Evolutionary conservation across 2,113 vertebrate genomes (phyloP).

Genomic region (Cnemophilus loriae): DNA sequence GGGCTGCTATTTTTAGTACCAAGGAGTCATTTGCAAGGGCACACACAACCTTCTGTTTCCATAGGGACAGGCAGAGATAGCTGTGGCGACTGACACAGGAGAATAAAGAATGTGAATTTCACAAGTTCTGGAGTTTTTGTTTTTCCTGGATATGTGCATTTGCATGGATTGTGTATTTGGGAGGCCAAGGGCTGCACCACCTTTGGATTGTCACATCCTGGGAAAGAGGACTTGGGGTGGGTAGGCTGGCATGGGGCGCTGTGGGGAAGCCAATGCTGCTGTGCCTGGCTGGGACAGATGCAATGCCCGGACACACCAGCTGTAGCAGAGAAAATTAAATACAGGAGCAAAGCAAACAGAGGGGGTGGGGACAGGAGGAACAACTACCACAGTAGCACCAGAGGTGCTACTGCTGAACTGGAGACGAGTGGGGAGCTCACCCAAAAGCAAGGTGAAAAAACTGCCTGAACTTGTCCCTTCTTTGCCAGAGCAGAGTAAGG

Average conservation of each 20-base stretch:
- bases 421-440: neutral
- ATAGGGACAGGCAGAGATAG: neutral
- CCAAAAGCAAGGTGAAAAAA: neutral
- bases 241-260: fast-evolving
- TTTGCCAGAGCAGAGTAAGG: neutral
- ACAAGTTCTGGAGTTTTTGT: neutral
- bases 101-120: constrained; percentile 14
- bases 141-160: neutral
- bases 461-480: neutral
- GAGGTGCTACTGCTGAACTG: neutral
- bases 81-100: neutral
- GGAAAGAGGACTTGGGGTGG: neutral
- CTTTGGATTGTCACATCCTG: neutral
- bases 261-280: neutral
- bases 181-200: neutral
- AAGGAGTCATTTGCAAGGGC: neutral
- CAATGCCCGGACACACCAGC: fast-evolving
- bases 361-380: neutral
- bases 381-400: neutral
- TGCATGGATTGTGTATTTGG: neutral
- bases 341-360: neutral
- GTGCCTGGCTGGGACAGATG: neutral
- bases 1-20: neutral
- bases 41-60: neutral
- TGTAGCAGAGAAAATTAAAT: neutral